These are phyloP conservation scores for Acleris cristana DNA, from an alignment of 2,888 invertebrate genomes.

Conservation along the genomic window DNA sequence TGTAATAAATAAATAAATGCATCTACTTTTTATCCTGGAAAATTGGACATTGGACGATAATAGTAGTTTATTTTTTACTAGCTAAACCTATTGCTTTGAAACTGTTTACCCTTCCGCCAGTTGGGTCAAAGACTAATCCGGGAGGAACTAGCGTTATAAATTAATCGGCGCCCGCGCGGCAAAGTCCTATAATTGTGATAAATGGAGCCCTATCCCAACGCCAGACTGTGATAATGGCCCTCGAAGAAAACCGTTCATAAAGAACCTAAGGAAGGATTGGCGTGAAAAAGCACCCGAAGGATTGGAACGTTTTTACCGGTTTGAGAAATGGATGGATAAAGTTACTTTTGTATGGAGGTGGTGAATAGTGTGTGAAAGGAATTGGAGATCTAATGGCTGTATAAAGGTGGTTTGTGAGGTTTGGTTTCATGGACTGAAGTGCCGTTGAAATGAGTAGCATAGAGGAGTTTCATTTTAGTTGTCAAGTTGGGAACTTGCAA, in stretches of 20 bases:
- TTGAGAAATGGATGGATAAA: conserved; percentile 19
- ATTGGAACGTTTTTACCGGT: conserved; percentile 9
- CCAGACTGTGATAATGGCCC: conserved; percentile 76
- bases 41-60: too few relatives aligned
- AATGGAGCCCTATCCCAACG: conserved; percentile 70
- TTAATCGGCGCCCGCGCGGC: conserved; percentile 40
- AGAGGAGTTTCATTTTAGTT: too few relatives aligned
- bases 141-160: conserved; percentile 30
- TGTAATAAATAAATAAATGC: too few relatives aligned
- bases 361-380: not conserved
- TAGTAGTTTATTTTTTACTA: too few relatives aligned
- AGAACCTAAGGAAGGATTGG: conserved; percentile 56
- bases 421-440: too few relatives aligned
- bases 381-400: not conserved
- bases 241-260: conserved; percentile 62
- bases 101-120: conserved; percentile 13
- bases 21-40: too few relatives aligned
- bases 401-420: too few relatives aligned
- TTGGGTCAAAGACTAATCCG: conserved; percentile 22
- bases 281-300: conserved; percentile 47
- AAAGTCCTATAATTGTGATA: conserved; percentile 76
- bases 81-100: not conserved
- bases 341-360: conserved; percentile 10
- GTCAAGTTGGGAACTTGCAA: too few relatives aligned
- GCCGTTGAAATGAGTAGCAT: too few relatives aligned